Evolutionary conservation across 1,140 invertebrate species (phyloP).

Genomic region (Heliconius hermathena): DNA sequence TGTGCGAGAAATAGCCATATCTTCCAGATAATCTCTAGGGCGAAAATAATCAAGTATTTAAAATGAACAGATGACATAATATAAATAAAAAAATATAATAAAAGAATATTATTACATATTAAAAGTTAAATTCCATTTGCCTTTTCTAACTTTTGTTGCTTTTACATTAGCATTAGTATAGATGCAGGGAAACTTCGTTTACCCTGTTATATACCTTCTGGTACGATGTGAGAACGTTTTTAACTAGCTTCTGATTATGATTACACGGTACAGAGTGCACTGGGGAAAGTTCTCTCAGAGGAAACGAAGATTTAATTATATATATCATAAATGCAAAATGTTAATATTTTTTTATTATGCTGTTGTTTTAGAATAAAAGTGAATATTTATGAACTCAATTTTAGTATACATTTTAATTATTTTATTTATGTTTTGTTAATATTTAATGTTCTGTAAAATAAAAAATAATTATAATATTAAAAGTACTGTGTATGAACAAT

Average conservation of each 20-base stretch:
- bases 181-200: not conserved
- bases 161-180: constrained; percentile 6
- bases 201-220: not conserved
- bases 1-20: too few species aligned
- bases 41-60: too few species aligned
- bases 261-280: constrained; percentile 9
- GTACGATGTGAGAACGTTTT: not conserved
- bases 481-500: not conserved
- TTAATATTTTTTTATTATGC: too few species aligned
- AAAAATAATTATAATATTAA: too few species aligned
- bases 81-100: too few species aligned
- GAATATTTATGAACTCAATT: too few species aligned
- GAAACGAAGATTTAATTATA: not conserved
- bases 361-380: too few species aligned
- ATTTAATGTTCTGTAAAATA: too few species aligned
- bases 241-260: constrained; percentile 12
- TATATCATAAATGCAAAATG: not conserved
- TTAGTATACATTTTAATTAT: too few species aligned
- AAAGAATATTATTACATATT: not conserved
- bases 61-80: too few species aligned
- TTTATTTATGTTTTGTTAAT: too few species aligned
- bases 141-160: not conserved
- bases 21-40: too few species aligned
- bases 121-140: not conserved
- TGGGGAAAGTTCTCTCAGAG: not conserved